Evolutionary conservation across 2,888 invertebrate genomes (phyloP), one percentile per base, ranked within the genome.

Genomic region (Mythimna vitellina): DNA sequence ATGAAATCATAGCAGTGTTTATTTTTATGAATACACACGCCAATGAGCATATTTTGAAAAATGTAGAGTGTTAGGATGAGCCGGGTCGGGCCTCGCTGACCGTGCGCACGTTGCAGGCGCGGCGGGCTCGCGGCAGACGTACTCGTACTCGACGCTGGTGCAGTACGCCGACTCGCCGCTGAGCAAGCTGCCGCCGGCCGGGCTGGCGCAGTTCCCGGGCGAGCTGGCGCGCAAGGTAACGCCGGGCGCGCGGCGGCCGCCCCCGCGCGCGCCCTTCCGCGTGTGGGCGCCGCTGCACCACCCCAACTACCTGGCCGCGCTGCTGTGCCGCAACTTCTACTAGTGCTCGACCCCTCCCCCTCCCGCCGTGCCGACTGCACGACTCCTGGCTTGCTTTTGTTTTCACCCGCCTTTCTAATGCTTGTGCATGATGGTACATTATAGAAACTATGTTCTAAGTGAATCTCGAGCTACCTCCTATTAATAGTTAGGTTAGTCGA

Each of bases 201-300:
- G 94, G 70, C 94, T 96, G 86, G 94, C 92, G 84, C 91, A 90
- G 74, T 95, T 96, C 92, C 96, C 96, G 89, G 88, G 94, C 86
- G 96, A 96, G 92, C 93, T 96, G 87, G 95, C 95, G 92, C 96
- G 96, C 95, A 96, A 96, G 96, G 96, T 96, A 95, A 93, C 93
- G 89, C 89, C 85, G 87, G 76, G 88, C 86, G 85, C 87, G 85
- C 84, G 83, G 63, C 85, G 81, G 80, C 80, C 82, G 77, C 78
- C 83, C 74, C 80, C 80, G 78, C 85, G 80, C 84, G 74, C 71
- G 82, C 83, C 86, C 76, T 87, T 80, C 88, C 83, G 83, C 89
- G 88, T 85, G 82, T 89, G 86, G 87, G 86, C 91, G 82, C 92
- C 93, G 82, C 91, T 93, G 76, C 94, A 93, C 87, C 94, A 91